A percentile compares a stretch with the other conserved stretches of the same genome.
Conservation (phyloP, 1,140 invertebrate genomes). For the Mercenaria mercenaria region DNA sequence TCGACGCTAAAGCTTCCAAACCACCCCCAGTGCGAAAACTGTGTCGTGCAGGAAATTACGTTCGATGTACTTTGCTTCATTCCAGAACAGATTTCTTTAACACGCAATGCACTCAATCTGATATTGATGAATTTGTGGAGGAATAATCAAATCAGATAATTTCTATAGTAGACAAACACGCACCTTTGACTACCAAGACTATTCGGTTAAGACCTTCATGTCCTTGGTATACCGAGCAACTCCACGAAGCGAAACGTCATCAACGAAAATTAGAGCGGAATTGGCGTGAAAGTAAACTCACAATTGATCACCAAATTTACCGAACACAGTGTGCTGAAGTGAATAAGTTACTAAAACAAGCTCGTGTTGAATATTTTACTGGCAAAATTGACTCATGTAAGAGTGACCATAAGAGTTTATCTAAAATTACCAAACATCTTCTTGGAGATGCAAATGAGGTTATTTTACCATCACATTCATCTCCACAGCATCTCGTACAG, state of each 20-base stretch:
- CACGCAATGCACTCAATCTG: not conserved
- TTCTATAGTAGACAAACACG: constrained; percentile 22
- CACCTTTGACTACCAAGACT: not conserved
- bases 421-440: not conserved
- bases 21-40: too few relatives aligned
- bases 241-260: not conserved
- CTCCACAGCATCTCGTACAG: not conserved
- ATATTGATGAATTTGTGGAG: too few relatives aligned
- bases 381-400: not conserved
- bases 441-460: constrained; percentile 1
- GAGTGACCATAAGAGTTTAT: too few relatives aligned
- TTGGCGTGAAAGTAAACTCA: too few relatives aligned
- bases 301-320: too few relatives aligned
- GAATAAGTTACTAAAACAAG: too few relatives aligned
- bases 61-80: too few relatives aligned
- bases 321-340: too few relatives aligned
- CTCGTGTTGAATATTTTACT: not conserved
- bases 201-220: constrained; percentile 7
- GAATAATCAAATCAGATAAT: too few relatives aligned
- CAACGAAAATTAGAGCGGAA: not conserved
- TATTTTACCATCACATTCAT: not conserved
- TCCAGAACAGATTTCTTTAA: not conserved
- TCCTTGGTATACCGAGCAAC: too few relatives aligned
- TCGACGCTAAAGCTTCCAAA: too few relatives aligned
- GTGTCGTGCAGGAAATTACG: too few relatives aligned